These are phyloP conservation scores for Rhadinocentrus ornatus DNA, from an alignment of 2,797 vertebrate genomes.

Conservation along the genomic window DNA sequence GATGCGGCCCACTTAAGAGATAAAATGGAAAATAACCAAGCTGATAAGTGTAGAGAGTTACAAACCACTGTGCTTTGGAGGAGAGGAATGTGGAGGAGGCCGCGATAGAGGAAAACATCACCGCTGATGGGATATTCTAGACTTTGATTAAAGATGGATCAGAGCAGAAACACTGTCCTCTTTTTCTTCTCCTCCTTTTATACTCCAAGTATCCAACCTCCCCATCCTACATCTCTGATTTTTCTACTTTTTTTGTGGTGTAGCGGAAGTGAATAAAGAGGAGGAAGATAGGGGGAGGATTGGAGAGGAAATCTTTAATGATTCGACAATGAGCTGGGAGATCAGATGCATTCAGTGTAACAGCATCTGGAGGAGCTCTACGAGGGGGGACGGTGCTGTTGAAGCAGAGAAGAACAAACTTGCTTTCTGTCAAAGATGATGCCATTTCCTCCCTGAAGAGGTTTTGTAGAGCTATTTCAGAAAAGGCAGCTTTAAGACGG, in stretches of 20 bases:
- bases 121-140: slow-evolving; percentile 59
- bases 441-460: slow-evolving; percentile 38
- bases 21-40: slow-evolving; percentile 7
- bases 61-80: slow-evolving; percentile 47
- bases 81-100: slow-evolving; percentile 58
- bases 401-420: slow-evolving; percentile 35
- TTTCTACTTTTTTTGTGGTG: slow-evolving; percentile 17
- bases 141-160: slow-evolving; percentile 66
- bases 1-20: slow-evolving; percentile 42
- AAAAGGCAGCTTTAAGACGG: slow-evolving; percentile 35
- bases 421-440: slow-evolving; percentile 34
- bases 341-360: slow-evolving; percentile 44
- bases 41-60: slow-evolving; percentile 32
- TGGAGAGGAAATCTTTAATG: slow-evolving; percentile 33
- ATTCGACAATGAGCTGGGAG: slow-evolving; percentile 25
- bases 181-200: slow-evolving; percentile 32
- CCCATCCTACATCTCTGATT: slow-evolving; percentile 12
- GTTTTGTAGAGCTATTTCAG: slow-evolving; percentile 39
- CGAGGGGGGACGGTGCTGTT: slow-evolving; percentile 3
- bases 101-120: slow-evolving; percentile 25
- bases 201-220: slow-evolving; percentile 26
- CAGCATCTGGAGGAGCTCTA: slow-evolving; percentile 45
- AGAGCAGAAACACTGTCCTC: slow-evolving; percentile 30
- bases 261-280: slow-evolving; percentile 33
- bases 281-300: slow-evolving; percentile 1